Conservation (phyloP, 2,113 vertebrate genomes). For the Corvus moneduloides region DNA sequence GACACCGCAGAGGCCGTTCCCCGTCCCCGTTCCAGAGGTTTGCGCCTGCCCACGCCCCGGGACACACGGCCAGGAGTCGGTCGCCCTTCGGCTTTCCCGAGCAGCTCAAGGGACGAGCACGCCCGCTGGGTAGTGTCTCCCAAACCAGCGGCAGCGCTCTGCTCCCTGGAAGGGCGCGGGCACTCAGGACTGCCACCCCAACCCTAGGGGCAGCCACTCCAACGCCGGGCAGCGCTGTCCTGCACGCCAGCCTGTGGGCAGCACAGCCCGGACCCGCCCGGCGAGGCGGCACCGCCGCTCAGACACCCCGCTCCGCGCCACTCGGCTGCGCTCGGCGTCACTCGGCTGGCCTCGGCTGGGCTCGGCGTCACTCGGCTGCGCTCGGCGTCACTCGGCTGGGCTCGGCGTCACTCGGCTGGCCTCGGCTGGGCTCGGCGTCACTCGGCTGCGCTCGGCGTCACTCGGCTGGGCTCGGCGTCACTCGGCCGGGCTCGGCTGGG, state of each 20-base stretch:
- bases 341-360: too few species aligned
- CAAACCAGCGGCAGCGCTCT: neutral
- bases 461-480: neutral
- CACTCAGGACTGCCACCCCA: too few species aligned
- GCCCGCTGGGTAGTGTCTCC: too few species aligned
- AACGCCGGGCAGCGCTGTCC: neutral
- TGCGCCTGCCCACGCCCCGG: neutral
- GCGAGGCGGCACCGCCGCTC: too few species aligned
- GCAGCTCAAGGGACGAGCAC: neutral
- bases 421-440: too few species aligned
- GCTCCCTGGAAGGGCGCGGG: neutral
- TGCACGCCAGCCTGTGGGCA: neutral
- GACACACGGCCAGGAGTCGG: neutral
- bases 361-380: neutral
- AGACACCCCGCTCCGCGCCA: neutral
- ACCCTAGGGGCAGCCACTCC: neutral
- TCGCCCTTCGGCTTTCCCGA: neutral
- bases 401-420: neutral
- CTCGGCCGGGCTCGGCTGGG: neutral
- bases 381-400: neutral
- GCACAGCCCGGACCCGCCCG: neutral
- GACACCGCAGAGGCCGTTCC: neutral
- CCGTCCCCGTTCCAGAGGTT: neutral
- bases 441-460: neutral
- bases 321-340: neutral